Base-by-base conservation (phyloP, 2,888 invertebrate genomes). In the Aromia moschata region DNA sequence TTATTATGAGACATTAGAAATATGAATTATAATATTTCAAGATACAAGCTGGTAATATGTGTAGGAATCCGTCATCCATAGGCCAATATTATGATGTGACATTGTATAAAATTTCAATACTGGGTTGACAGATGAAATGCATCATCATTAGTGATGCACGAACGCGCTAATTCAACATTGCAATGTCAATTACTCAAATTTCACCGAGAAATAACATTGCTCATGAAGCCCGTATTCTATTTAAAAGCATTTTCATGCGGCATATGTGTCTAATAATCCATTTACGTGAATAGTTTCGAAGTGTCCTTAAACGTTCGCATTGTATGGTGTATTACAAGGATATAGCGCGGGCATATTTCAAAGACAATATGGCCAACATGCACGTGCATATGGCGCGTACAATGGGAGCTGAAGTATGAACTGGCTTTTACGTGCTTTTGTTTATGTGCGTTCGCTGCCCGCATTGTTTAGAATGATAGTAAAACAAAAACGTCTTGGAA, bases 401-500 rank as follows among this genome's bases (percentile, higher is more conserved):
- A 56, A 60, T 56, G 45, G 53, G 25, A 12, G 15, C 40, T 45
- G 49, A 58, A 56, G 41, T 52, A 41, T 38, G 49, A 43, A 40
- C 17, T 43, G 38, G 58, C 33, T 58, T 58, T 58, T 53, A 58
- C n/a, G n/a, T n/a, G 58, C 58, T 54, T 41, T 46, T 61, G 61
- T 54, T 49, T 40, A 38, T 62, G n/a, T n/a, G 58, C 46, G 33
- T 55, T 52, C 47, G 17, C 52, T 36, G 53, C 64, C 64, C 64
- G 60, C 64, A 64, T 64, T 64, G 64, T 64, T 59, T 56, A 47
- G 57, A 52, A 60, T 56, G 56, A 58, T 58, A 45, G 53, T 53
- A 49, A 64, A 61, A 58, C 56, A 64, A 58, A 60, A 64, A 60
- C 58, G 60, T 64, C 64, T 64, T 58, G 38, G 53, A 60, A 60